Conservation (phyloP, 2,113 vertebrate genomes). For the Scortum barcoo region DNA sequence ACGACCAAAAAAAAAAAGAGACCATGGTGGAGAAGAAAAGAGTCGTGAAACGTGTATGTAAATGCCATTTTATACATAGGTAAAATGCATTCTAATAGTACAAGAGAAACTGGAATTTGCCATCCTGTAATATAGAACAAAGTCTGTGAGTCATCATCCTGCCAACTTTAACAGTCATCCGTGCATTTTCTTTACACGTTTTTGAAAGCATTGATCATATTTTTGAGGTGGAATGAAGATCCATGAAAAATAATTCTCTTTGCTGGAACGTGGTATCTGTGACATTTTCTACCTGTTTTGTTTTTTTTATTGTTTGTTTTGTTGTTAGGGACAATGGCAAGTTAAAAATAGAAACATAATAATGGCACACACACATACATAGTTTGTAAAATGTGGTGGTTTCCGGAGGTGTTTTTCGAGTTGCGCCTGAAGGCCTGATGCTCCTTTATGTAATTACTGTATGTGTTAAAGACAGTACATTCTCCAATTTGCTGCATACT, state of each 20-base stretch:
- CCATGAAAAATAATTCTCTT: not conserved
- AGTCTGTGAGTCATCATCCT: conserved; percentile 23
- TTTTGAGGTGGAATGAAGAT: not conserved
- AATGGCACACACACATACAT: not conserved
- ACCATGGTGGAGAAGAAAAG: not conserved
- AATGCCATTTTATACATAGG: not conserved
- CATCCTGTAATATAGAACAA: not conserved
- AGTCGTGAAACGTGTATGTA: not conserved
- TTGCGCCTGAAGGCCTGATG: not conserved
- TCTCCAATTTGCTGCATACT: not conserved
- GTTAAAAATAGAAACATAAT: conserved; percentile 14
- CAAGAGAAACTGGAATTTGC: not conserved
- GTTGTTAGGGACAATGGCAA: not conserved
- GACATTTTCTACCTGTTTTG: not conserved
- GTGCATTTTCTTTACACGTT: not conserved
- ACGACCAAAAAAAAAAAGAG: not conserved
- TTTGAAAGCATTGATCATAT: not conserved
- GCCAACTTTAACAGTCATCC: not conserved
- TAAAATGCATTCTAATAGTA: not conserved
- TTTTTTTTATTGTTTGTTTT: too few species aligned
- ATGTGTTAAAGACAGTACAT: not conserved
- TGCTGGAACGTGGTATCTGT: not conserved
- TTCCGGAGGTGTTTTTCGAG: not conserved
- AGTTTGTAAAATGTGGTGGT: not conserved
- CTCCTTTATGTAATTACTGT: not conserved